Conservation (phyloP, 2,113 vertebrate genomes). For the Percina caprodes region DNA sequence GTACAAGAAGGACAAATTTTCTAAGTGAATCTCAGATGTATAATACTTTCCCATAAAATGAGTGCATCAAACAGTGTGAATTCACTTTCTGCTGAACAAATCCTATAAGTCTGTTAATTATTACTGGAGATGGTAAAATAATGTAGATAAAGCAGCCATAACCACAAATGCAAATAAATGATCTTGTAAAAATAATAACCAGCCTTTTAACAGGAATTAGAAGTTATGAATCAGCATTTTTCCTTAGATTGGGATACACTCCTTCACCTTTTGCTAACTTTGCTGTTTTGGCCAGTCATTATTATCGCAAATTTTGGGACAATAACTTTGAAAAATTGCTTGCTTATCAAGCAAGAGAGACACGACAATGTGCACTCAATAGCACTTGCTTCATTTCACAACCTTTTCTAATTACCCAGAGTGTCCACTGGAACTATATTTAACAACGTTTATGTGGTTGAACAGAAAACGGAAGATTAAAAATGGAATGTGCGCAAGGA, state of each 20-base stretch:
- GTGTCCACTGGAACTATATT: conserved; percentile 80
- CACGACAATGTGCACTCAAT: conserved; percentile 65
- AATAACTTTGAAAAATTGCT: conserved; percentile 73
- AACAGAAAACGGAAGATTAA: conserved; percentile 60
- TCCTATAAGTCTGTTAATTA: conserved; percentile 61
- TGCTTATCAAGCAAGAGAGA: conserved; percentile 73
- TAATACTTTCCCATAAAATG: conserved; percentile 4
- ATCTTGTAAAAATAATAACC: conserved; percentile 60
- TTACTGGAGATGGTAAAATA: conserved; percentile 64
- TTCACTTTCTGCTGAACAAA: conserved; percentile 54
- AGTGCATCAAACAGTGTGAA: conserved; percentile 15
- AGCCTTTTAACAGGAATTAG: conserved; percentile 59
- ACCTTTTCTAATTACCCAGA: conserved; percentile 80
- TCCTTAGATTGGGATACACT: conserved; percentile 44
- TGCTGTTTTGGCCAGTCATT: conserved; percentile 58
- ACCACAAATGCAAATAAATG: conserved; percentile 57
- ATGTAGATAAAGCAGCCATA: conserved; percentile 50
- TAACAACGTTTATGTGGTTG: conserved; percentile 76
- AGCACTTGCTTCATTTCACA: conserved; percentile 72
- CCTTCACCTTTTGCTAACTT: conserved; percentile 62
- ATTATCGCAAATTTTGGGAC: conserved; percentile 61
- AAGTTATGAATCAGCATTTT: conserved; percentile 63
- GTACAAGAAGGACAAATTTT: background rate
- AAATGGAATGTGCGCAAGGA: conserved; percentile 55
- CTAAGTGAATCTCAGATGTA: conserved; percentile 5